These are phyloP conservation scores for Acrocephalus kingi DNA, from an alignment of 2,113 vertebrate species.

Conservation along the genomic window DNA sequence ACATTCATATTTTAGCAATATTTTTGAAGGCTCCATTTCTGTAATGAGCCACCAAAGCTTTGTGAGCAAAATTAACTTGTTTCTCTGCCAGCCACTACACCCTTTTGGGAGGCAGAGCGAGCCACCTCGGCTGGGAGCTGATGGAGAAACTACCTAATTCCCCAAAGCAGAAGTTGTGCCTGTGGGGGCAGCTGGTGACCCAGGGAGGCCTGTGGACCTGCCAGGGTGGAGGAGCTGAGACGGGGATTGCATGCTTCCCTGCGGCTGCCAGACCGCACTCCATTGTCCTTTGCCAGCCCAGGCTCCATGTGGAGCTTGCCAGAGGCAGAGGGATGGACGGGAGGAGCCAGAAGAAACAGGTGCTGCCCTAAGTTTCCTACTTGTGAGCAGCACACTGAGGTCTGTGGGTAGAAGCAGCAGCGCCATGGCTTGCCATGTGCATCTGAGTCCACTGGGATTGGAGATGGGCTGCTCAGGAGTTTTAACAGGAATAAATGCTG, in stretches of 20 bases:
- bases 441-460: no score
- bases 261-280: neutral
- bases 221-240: neutral
- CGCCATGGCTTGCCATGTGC: rapidly evolving
- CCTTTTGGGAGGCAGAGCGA: neutral
- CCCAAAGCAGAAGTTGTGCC: neutral
- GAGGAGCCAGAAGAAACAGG: neutral
- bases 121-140: neutral
- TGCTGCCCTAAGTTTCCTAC: neutral
- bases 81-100: neutral
- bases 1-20: conserved; percentile 63
- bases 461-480: neutral
- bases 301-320: neutral
- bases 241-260: neutral
- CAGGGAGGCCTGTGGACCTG: neutral
- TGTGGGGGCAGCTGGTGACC: neutral
- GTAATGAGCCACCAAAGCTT: neutral
- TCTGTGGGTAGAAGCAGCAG: neutral
- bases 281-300: rapidly evolving
- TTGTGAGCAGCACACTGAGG: neutral
- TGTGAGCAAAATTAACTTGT: neutral
- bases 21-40: conserved; percentile 43
- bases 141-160: neutral
- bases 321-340: neutral
- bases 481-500: neutral